These are phyloP conservation scores for Anoplophora glabripennis DNA, from an alignment of 1,140 invertebrate species.

Conservation along the genomic window DNA sequence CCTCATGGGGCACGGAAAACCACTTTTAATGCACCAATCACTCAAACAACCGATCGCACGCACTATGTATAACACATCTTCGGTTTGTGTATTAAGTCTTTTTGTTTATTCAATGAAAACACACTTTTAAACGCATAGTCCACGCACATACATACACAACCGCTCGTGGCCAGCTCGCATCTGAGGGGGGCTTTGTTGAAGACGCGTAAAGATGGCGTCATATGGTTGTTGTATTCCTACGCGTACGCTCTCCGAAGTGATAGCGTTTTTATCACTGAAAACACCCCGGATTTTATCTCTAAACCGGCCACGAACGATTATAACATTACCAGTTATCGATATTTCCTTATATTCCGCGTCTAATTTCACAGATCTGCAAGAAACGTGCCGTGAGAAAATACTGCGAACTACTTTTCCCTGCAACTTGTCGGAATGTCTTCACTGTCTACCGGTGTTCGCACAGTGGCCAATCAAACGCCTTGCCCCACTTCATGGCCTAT, in stretches of 20 bases:
- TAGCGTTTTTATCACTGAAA: not conserved
- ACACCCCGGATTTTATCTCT: not conserved
- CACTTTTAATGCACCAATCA: slow-evolving; percentile 27
- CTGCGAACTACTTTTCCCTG: slow-evolving; percentile 38
- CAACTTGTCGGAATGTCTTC: slow-evolving; percentile 34
- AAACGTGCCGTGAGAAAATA: slow-evolving; percentile 28
- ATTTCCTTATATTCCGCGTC: not conserved
- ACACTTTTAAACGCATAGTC: slow-evolving; percentile 25
- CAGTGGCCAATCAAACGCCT: slow-evolving; percentile 9
- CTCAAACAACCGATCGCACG: slow-evolving; percentile 8
- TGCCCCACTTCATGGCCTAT: slow-evolving; percentile 1
- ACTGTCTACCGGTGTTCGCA: slow-evolving; percentile 13
- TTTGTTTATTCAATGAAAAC: slow-evolving; percentile 24
- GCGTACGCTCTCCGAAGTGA: slow-evolving; percentile 10
- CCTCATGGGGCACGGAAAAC: slow-evolving; percentile 45
- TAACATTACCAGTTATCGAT: not conserved
- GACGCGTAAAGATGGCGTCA: slow-evolving; percentile 36
- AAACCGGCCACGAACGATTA: not conserved
- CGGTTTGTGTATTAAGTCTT: slow-evolving; percentile 10
- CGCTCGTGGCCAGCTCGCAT: slow-evolving; percentile 30
- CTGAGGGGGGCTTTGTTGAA: slow-evolving; percentile 33
- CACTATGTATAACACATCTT: slow-evolving; percentile 31
- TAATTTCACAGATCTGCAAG: not conserved
- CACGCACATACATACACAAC: slow-evolving; percentile 28
- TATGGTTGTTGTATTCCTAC: slow-evolving; percentile 35